These are phyloP conservation scores for Tricholaema leucomelas DNA, from an alignment of 2,113 vertebrate species.

Conservation along the genomic window DNA sequence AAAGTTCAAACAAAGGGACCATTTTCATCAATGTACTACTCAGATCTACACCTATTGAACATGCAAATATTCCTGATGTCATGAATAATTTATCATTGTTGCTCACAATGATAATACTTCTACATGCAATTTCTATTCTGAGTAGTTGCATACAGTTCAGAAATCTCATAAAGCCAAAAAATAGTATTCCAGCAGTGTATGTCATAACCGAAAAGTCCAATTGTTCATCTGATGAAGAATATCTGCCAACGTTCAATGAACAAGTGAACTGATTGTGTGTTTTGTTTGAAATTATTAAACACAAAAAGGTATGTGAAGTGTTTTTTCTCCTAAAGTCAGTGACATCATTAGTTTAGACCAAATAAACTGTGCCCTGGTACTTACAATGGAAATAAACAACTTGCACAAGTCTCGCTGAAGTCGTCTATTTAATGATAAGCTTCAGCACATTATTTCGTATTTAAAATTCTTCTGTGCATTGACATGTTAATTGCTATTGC, in stretches of 20 bases:
- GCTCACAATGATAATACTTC: not conserved
- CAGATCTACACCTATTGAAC: not conserved
- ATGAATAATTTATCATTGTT: not conserved
- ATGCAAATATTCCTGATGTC: not conserved
- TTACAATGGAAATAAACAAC: constrained; percentile 26
- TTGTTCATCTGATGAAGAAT: not conserved
- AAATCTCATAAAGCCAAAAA: not conserved
- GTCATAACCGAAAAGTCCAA: not conserved
- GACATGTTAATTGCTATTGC: constrained; percentile 2
- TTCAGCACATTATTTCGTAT: not conserved
- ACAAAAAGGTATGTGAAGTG: not conserved
- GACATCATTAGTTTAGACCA: not conserved
- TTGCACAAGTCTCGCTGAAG: not conserved
- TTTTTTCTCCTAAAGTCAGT: not conserved
- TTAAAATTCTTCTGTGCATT: constrained; percentile 8
- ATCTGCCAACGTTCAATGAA: not conserved
- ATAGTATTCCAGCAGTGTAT: not conserved
- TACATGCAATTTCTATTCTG: not conserved
- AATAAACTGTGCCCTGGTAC: not conserved
- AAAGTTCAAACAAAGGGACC: not conserved
- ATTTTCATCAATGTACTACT: not conserved
- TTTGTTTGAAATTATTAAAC: not conserved
- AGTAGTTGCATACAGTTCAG: not conserved
- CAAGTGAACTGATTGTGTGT: not conserved
- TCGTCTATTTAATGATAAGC: constrained; percentile 16